A percentile compares a stretch with the other conserved stretches of the same genome.
These are phyloP conservation scores for Cerceris rybyensis DNA, from an alignment of 2,888 invertebrate species.

Conservation along the genomic window DNA sequence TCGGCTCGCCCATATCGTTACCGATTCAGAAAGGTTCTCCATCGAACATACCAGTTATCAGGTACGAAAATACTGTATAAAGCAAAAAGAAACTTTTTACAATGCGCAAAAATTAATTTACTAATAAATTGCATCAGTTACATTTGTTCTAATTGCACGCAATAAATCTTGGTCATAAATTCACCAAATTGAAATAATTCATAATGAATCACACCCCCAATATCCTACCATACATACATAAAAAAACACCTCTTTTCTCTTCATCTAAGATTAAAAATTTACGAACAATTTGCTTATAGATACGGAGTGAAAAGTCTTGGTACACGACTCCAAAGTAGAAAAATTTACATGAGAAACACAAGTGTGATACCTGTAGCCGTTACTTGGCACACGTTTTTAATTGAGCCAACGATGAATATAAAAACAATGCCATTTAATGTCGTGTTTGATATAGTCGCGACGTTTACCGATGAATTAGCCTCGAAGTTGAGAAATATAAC, in stretches of 20 bases:
- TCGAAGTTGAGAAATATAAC: constrained; percentile 9
- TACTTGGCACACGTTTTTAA: constrained; percentile 74
- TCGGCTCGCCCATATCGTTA: constrained; percentile 79
- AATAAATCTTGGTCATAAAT: too few species aligned
- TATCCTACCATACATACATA: too few species aligned
- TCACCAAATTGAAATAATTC: too few species aligned
- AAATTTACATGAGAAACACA: constrained; percentile 71
- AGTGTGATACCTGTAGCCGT: constrained; percentile 71
- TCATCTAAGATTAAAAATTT: too few species aligned
- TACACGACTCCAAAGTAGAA: constrained; percentile 54
- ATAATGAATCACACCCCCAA: too few species aligned
- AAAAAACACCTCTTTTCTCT: too few species aligned
- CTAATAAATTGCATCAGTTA: too few species aligned
- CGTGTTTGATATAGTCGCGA: constrained; percentile 62
- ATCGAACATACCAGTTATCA: constrained; percentile 45
- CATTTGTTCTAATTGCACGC: too few species aligned
- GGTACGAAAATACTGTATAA: constrained; percentile 5
- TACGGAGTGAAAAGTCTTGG: constrained; percentile 67
- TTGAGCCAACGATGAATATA: constrained; percentile 29
- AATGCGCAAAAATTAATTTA: too few species aligned
- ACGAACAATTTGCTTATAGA: constrained; percentile 49
- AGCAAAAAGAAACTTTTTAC: not conserved
- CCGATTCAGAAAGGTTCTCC: constrained; percentile 76
- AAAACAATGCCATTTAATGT: constrained; percentile 67
- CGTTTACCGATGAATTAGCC: constrained; percentile 50